Conservation (phyloP, 1,140 invertebrate species). For the Megalopta genalis region DNA sequence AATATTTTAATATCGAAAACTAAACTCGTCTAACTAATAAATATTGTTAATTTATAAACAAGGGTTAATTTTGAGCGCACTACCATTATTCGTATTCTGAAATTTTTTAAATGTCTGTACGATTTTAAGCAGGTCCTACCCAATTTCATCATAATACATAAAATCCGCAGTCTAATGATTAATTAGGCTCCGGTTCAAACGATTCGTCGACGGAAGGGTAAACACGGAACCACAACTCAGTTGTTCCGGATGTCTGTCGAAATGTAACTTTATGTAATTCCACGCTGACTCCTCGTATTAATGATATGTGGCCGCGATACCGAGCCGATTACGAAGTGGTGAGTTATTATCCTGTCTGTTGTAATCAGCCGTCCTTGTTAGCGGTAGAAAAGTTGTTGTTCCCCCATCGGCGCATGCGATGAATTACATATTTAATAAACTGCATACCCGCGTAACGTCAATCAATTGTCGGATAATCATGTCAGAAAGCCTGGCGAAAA, state of each 20-base stretch:
- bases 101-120: too few species aligned
- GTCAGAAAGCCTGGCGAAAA: neutral
- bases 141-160: neutral
- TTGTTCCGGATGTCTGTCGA: slow-evolving; percentile 37
- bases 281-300: slow-evolving; percentile 8
- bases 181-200: too few species aligned
- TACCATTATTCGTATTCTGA: too few species aligned
- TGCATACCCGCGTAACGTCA: slow-evolving; percentile 9
- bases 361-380: slow-evolving; percentile 39
- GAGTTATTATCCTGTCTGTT: slow-evolving; percentile 39
- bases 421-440: slow-evolving; percentile 33
- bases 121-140: too few species aligned
- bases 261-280: slow-evolving; percentile 18
- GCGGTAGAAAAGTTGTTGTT: neutral
- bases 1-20: too few species aligned
- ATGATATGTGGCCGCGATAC: slow-evolving; percentile 5
- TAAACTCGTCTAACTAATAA: too few species aligned
- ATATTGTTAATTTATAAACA: too few species aligned
- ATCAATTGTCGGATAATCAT: slow-evolving; percentile 11
- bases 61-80: too few species aligned
- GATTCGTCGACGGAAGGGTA: neutral
- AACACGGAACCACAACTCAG: neutral
- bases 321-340: slow-evolving; percentile 11
- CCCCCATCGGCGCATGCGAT: neutral
- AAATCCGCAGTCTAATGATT: neutral